Percentiles rank a stretch among this genome's conserved stretches.
Evolutionary conservation across 2,113 vertebrate genomes (phyloP).

Genomic region (Anser brachyrhynchus): DNA sequence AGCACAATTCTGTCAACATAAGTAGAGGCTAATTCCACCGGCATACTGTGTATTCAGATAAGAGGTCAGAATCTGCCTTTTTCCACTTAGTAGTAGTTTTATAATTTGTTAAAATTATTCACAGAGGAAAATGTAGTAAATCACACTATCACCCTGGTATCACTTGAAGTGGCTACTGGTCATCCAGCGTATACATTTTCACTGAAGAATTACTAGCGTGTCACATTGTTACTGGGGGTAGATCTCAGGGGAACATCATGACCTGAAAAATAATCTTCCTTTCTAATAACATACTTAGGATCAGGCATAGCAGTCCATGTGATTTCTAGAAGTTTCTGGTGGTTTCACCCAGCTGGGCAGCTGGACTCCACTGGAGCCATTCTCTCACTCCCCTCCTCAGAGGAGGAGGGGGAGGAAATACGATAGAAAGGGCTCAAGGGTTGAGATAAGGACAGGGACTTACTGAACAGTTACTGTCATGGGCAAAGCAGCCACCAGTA

Average conservation of each 20-base stretch:
- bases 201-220: neutral
- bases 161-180: neutral
- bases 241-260: rapidly evolving
- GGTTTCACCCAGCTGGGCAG: no score
- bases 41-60: neutral
- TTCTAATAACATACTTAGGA: neutral
- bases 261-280: rapidly evolving
- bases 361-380: no score
- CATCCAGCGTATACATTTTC: rapidly evolving
- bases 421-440: no score
- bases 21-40: neutral
- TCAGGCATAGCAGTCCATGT: rapidly evolving
- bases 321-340: neutral
- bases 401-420: no score
- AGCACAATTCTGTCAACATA: neutral
- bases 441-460: no score
- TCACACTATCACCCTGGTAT: rapidly evolving
- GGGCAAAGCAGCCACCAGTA: no score
- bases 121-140: neutral
- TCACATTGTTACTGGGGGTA: neutral
- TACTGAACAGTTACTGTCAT: no score
- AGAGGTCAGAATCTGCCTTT: neutral
- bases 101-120: neutral
- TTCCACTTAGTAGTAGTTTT: neutral
- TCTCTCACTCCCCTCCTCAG: no score